A percentile compares a stretch with the other conserved stretches of the same genome.
phyloP scores from a whole-genome alignment of 2,888 invertebrate genomes.

The Tachina grossa region DNA sequence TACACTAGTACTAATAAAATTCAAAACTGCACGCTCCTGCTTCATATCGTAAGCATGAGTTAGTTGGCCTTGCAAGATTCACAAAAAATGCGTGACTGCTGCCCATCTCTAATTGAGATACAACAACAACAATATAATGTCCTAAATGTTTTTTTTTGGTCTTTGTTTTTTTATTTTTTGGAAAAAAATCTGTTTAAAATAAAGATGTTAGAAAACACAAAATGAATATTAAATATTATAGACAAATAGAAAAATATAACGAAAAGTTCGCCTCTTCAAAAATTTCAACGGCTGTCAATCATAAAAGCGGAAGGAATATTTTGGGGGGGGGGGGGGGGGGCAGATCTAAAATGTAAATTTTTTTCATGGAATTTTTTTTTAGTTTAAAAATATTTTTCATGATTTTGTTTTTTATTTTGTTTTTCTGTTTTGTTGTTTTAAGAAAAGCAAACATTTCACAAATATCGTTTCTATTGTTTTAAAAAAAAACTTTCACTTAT shows the following conservation, averaged over 20 bases:
- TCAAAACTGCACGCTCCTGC: too few relatives aligned
- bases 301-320: constrained; percentile 9
- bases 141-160: constrained; percentile 2
- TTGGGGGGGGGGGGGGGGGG: neutral
- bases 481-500: constrained; percentile 56
- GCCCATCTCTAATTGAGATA: too few relatives aligned
- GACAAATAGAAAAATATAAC: neutral
- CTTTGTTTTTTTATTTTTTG: neutral
- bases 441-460: constrained; percentile 31
- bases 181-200: constrained; percentile 44
- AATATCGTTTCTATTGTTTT: constrained; percentile 27
- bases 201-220: constrained; percentile 27
- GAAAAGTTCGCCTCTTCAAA: neutral
- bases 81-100: too few relatives aligned
- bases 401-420: constrained; percentile 15
- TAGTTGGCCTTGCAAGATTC: too few relatives aligned
- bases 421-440: constrained; percentile 6
- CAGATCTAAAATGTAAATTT: neutral
- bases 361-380: neutral
- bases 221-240: constrained; percentile 38
- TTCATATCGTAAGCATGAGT: too few relatives aligned
- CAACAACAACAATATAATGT: neutral
- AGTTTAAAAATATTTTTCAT: constrained; percentile 12
- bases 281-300: constrained; percentile 19
- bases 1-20: too few relatives aligned